A percentile compares a stretch with the other conserved stretches of the same genome.
Evolutionary conservation across 2,113 vertebrate species (phyloP).

Genomic region (Thalassoma bifasciatum): DNA sequence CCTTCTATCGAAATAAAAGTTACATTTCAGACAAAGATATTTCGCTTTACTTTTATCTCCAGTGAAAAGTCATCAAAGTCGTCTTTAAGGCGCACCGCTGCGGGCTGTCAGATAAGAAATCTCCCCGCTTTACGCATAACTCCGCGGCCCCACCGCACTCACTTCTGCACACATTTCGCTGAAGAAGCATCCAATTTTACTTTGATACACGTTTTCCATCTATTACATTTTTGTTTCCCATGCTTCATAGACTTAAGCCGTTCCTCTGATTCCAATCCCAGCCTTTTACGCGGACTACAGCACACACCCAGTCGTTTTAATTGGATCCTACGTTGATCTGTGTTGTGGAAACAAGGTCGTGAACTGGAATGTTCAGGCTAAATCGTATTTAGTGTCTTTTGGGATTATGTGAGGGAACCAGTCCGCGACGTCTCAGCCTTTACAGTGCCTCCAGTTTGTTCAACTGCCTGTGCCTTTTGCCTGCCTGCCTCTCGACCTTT

Average conservation of each 20-base stretch:
- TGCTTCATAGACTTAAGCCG: neutral
- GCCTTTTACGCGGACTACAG: constrained; percentile 27
- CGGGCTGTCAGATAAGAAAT: constrained; percentile 76
- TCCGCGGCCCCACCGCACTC: constrained; percentile 30
- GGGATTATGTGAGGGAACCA: constrained; percentile 28
- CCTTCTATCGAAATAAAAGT: neutral
- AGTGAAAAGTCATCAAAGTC: neutral
- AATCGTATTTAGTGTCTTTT: constrained; percentile 19
- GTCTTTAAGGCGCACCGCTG: constrained; percentile 43
- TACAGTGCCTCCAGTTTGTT: constrained; percentile 15
- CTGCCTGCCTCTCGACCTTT: constrained; percentile 52
- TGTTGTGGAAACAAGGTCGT: constrained; percentile 16
- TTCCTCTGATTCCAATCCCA: neutral
- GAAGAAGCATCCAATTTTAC: constrained; percentile 10
- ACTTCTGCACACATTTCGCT: constrained; percentile 1
- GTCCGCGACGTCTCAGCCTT: constrained; percentile 27
- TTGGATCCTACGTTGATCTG: constrained; percentile 7
- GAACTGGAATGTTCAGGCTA: constrained; percentile 20
- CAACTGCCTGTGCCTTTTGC: constrained; percentile 55
- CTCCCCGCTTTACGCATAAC: constrained; percentile 35
- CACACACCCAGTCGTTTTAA: neutral
- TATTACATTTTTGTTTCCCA: neutral
- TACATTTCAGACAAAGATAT: neutral
- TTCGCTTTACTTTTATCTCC: neutral
- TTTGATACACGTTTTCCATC: neutral